These are phyloP conservation scores for Cryptus viduatorius DNA, from an alignment of 2,888 invertebrate genomes.

Conservation along the genomic window DNA sequence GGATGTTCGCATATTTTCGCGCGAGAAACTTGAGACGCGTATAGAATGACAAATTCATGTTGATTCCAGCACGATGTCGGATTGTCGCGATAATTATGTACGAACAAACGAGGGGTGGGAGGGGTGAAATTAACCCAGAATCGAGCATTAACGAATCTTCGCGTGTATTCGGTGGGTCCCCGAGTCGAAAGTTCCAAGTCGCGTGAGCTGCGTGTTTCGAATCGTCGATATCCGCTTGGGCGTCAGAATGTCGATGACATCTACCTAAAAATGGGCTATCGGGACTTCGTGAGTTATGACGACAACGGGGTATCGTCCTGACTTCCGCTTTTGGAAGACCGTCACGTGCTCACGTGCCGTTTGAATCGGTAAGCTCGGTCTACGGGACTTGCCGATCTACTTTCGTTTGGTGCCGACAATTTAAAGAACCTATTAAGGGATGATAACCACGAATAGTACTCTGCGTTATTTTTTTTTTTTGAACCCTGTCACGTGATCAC, in stretches of 20 bases:
- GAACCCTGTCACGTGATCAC: constrained; percentile 55
- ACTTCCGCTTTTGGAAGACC: constrained; percentile 65
- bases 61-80: constrained; percentile 47
- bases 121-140: constrained; percentile 76
- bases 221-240: constrained; percentile 47
- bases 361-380: constrained; percentile 50
- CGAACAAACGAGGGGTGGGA: constrained; percentile 26
- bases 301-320: constrained; percentile 27
- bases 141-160: constrained; percentile 71
- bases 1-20: constrained; percentile 57
- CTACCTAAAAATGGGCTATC: constrained; percentile 44
- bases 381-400: constrained; percentile 64
- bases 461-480: constrained; percentile 1
- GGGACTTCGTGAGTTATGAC: constrained; percentile 43
- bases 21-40: constrained; percentile 63
- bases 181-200: constrained; percentile 68
- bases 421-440: constrained; percentile 40
- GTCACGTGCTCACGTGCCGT: constrained; percentile 59
- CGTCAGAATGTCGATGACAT: constrained; percentile 29
- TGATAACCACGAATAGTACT: not conserved
- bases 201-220: constrained; percentile 65
- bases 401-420: constrained; percentile 54
- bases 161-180: constrained; percentile 55
- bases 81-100: constrained; percentile 60
- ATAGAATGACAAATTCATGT: constrained; percentile 55